phyloP scores from a whole-genome alignment of 1,140 invertebrate species.

The Limonius californicus region DNA sequence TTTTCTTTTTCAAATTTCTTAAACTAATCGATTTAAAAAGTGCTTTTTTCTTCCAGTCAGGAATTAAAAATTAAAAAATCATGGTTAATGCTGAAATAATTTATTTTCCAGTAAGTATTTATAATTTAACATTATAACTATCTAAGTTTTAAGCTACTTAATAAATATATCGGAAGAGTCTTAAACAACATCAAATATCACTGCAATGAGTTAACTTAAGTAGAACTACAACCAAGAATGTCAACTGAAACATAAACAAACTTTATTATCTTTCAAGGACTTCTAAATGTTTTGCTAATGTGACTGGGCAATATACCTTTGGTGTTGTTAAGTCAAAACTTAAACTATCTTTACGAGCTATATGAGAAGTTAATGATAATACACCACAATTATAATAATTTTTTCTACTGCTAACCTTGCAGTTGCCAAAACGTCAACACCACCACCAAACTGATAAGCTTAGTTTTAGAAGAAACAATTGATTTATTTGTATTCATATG shows the following conservation, averaged over 20 bases:
- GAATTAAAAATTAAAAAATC: too few species aligned
- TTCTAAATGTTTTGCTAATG: background rate
- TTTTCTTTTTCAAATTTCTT: too few species aligned
- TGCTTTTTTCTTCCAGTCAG: too few species aligned
- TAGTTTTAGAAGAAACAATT: too few species aligned
- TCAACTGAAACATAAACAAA: background rate
- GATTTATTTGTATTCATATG: too few species aligned
- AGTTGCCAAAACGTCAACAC: background rate
- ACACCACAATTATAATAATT: background rate
- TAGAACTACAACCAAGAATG: background rate
- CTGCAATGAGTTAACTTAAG: constrained; percentile 21
- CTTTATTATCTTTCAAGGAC: too few species aligned
- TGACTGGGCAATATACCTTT: background rate
- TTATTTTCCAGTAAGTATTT: constrained; percentile 47
- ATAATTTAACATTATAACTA: constrained; percentile 54
- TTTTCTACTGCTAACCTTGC: background rate
- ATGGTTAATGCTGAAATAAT: constrained; percentile 49
- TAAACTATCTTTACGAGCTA: background rate
- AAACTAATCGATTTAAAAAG: too few species aligned
- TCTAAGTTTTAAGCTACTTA: constrained; percentile 37
- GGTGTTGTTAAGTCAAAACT: background rate
- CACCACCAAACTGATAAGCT: background rate
- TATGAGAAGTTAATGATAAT: background rate
- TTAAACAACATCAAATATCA: constrained; percentile 31
- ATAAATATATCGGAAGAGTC: constrained; percentile 31